phyloP scores from a whole-genome alignment of 2,797 vertebrate genomes.

The Halcyon leucocephala region DNA sequence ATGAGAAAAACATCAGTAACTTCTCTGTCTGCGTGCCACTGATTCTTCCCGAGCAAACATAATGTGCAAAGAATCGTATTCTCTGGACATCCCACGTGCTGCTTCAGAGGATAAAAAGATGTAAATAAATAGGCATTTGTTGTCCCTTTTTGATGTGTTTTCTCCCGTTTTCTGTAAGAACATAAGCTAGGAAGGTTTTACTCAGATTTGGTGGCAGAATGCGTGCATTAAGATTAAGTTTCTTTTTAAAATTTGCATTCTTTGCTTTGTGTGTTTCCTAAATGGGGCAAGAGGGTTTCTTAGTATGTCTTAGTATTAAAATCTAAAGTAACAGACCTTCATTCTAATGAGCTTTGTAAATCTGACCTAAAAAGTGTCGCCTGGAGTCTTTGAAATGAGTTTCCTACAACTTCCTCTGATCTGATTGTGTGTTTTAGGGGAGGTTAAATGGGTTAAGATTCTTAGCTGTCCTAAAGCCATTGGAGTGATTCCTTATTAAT shows the following conservation, averaged over 20 bases:
- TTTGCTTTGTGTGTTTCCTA: constrained; percentile 74
- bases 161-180: constrained; percentile 66
- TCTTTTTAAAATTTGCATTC: constrained; percentile 74
- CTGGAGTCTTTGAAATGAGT: constrained; percentile 78
- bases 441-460: constrained; percentile 94
- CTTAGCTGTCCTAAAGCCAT: constrained; percentile 91
- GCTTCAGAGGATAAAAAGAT: constrained; percentile 52
- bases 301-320: constrained; percentile 75
- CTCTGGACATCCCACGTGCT: not conserved
- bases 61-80: not conserved
- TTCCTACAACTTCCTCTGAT: constrained; percentile 79
- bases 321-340: constrained; percentile 77
- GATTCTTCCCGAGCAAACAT: not conserved
- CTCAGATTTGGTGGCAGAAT: constrained; percentile 70
- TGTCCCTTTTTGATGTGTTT: constrained; percentile 42
- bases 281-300: constrained; percentile 78
- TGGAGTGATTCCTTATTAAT: constrained; percentile 93
- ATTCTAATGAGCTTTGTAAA: constrained; percentile 77
- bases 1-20: not conserved
- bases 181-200: constrained; percentile 74
- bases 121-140: constrained; percentile 34
- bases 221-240: constrained; percentile 76
- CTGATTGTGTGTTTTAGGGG: constrained; percentile 83
- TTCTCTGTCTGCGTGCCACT: not conserved
- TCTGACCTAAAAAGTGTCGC: constrained; percentile 76